phyloP scores from a whole-genome alignment of 2,113 vertebrate species.

The Malurus elegans region DNA sequence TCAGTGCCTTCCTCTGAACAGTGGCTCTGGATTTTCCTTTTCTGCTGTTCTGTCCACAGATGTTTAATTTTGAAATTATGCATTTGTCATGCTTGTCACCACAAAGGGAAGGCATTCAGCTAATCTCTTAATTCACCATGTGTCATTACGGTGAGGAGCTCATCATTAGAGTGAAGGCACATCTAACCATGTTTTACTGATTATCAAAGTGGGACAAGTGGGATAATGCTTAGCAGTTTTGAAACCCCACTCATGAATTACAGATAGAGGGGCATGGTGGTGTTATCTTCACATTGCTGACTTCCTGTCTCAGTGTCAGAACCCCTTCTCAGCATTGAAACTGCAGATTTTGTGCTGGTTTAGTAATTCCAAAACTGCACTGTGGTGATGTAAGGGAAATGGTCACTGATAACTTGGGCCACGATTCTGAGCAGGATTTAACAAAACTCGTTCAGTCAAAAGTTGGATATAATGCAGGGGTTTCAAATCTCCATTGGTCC shows the following conservation, averaged over 20 bases:
- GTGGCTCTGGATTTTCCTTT: not conserved
- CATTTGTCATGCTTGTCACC: not conserved
- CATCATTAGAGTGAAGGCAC: not conserved
- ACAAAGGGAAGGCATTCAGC: not conserved
- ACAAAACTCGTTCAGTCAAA: not conserved
- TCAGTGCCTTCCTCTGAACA: not conserved
- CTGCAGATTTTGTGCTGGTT: not conserved
- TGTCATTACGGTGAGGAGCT: not conserved
- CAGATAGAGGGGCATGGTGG: accelerated
- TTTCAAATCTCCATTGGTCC: not conserved
- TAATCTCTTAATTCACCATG: not conserved
- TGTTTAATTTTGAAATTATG: not conserved
- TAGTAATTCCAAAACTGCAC: not conserved
- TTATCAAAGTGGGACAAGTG: not conserved
- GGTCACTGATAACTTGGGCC: not conserved
- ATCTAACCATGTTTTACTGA: not conserved
- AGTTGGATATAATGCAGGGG: not conserved
- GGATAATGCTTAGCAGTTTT: not conserved
- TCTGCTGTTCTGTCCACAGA: not conserved
- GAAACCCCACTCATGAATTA: not conserved
- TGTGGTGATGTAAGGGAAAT: not conserved
- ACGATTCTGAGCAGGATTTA: not conserved
- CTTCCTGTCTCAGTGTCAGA: not conserved
- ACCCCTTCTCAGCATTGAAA: not conserved
- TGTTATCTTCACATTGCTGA: not conserved